Conservation (phyloP, 1,140 invertebrate genomes). For the Drosophila tani region DNA sequence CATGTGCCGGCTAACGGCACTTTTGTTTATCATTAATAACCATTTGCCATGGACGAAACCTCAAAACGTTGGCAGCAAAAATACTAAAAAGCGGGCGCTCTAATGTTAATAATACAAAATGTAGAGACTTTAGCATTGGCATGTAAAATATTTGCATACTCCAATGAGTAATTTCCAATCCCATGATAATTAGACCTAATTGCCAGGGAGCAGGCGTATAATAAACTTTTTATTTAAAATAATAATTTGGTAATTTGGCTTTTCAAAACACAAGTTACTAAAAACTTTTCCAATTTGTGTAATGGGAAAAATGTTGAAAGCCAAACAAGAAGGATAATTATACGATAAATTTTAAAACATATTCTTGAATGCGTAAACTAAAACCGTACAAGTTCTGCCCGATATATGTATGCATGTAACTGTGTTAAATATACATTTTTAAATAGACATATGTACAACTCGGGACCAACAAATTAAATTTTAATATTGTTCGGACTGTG, state of each 20-base stretch:
- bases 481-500: too few species aligned
- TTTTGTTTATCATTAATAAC: slow-evolving; percentile 62
- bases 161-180: slow-evolving; percentile 7
- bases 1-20: slow-evolving; percentile 44
- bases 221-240: not conserved
- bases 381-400: too few species aligned
- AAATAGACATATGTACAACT: too few species aligned
- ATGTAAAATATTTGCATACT: slow-evolving; percentile 25
- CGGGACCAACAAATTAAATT: too few species aligned
- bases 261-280: not conserved
- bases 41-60: slow-evolving; percentile 31
- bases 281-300: not conserved
- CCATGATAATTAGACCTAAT: slow-evolving; percentile 10
- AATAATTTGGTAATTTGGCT: not conserved
- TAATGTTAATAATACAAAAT: slow-evolving; percentile 15
- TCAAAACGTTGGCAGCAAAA: slow-evolving; percentile 1
- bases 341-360: too few species aligned
- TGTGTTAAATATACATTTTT: too few species aligned
- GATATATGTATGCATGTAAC: too few species aligned
- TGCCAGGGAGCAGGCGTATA: not conserved
- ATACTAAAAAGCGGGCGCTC: slow-evolving; percentile 3
- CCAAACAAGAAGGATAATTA: not conserved
- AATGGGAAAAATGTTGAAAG: not conserved
- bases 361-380: too few species aligned
- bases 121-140: slow-evolving; percentile 6